These are phyloP conservation scores for Aradophagus sp. DNA, from an alignment of 1,140 invertebrate species.

Conservation along the genomic window DNA sequence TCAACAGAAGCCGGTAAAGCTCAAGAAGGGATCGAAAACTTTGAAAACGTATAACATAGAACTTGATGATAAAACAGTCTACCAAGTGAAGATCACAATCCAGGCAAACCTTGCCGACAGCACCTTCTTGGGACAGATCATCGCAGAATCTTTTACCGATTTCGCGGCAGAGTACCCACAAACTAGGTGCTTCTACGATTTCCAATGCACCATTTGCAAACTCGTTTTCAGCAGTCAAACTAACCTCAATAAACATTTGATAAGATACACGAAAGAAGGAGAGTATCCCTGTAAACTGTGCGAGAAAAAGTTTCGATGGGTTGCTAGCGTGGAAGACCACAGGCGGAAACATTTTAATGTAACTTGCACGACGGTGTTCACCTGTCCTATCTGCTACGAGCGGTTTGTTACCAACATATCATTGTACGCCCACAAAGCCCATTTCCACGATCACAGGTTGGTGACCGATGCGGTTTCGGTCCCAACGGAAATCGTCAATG, in stretches of 20 bases:
- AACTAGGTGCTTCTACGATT: constrained; percentile 15
- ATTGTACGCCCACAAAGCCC: constrained; percentile 44
- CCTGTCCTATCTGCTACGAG: constrained; percentile 37
- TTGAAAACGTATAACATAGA: constrained; percentile 19
- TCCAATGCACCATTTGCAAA: constrained; percentile 42
- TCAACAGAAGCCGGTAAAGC: constrained; percentile 4
- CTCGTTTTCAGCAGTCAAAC: constrained; percentile 20
- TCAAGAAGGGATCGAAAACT: not conserved
- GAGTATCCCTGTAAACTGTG: constrained; percentile 36
- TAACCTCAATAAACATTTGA: constrained; percentile 33
- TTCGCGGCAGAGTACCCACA: constrained; percentile 43
- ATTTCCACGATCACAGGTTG: constrained; percentile 31
- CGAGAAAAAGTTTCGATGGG: constrained; percentile 32
- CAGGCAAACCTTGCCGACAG: constrained; percentile 9
- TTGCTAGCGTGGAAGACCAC: constrained; percentile 34
- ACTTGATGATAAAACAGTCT: constrained; percentile 34
- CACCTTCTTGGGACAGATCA: constrained; percentile 22
- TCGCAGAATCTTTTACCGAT: constrained; percentile 42
- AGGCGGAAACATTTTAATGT: constrained; percentile 38
- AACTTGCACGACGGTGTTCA: constrained; percentile 27
- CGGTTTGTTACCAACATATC: constrained; percentile 43
- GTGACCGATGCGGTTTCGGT: not conserved
- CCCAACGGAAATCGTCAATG: too few relatives aligned
- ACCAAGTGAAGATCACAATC: constrained; percentile 27
- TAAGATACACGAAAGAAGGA: constrained; percentile 29